A percentile compares a stretch with the other conserved stretches of the same genome.
These are phyloP conservation scores for Lithodes maja DNA, from an alignment of 2,888 invertebrate genomes.

Conservation along the genomic window DNA sequence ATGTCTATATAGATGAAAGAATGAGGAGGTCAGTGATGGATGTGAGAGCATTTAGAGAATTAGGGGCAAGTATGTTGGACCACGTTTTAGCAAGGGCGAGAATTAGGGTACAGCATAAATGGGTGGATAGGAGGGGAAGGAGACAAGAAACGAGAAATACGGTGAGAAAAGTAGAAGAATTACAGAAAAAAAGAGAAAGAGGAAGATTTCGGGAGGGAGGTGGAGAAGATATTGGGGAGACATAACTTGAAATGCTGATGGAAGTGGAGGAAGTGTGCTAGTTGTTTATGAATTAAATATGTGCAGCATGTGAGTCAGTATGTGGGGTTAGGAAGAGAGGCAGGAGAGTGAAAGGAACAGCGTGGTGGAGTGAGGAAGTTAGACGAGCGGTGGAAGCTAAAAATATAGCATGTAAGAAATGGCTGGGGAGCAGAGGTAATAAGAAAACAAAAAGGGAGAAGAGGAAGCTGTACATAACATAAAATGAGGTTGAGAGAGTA, in stretches of 20 bases:
- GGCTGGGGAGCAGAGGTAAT: too few relatives aligned
- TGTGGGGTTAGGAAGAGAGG: too few relatives aligned
- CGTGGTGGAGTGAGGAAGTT: not conserved
- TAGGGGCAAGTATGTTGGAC: not conserved
- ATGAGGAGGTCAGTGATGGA: too few relatives aligned
- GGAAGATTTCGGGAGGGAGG: not conserved
- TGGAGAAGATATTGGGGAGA: not conserved
- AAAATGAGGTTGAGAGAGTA: too few relatives aligned
- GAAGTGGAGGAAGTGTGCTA: too few relatives aligned
- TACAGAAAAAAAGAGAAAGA: not conserved
- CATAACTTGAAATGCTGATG: not conserved
- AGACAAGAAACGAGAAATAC: not conserved
- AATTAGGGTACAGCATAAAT: too few relatives aligned
- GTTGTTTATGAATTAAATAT: too few relatives aligned
- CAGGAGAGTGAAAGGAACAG: not conserved
- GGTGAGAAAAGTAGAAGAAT: not conserved
- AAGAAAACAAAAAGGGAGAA: too few relatives aligned
- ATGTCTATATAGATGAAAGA: too few relatives aligned
- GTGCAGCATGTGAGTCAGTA: not conserved
- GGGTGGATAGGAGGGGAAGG: too few relatives aligned
- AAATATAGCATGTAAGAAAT: too few relatives aligned
- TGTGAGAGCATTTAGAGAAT: not conserved
- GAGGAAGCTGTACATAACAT: too few relatives aligned
- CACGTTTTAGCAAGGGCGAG: not conserved
- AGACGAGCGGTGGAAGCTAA: not conserved